Evolutionary conservation across 2,113 vertebrate species (phyloP), one percentile per base, ranked within the genome.

Genomic region (Brienomyrus longianalis): DNA sequence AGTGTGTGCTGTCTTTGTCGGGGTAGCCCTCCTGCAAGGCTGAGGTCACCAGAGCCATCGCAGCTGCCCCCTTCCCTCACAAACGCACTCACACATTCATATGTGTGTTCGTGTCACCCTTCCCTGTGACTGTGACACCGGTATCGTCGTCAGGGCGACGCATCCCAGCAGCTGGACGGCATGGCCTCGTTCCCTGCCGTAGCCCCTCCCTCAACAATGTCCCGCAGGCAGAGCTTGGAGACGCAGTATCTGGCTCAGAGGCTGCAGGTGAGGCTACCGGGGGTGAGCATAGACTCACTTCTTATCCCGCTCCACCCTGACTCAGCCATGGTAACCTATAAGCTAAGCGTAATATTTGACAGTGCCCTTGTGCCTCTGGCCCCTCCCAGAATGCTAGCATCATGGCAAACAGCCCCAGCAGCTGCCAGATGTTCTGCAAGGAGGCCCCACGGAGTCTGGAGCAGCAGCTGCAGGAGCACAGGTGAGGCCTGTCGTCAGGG

Each of bases 381-480:
- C 90, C 83, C 92, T 56, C 93, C 94, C 95, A 97, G 96, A 97
- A 98, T 93, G 95, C 97, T 54, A 93, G 92, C 87, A 95, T 98
- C 87, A 94, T 99, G 91, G 95, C 96, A 0, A 98, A 97, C 95
- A 96, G 96, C 91, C 97, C 97, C 84, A 97, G 97, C 87, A 97
- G 96, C 89, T 99, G 98, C 92, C 98, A 97, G 91, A 95, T 98
- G 19, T 99, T 97, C 92, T 98, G 98, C 95, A 98, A 99, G 94
- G 98, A 99, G 88, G 88, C 95, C 9, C 98, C 97, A 7, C 96
- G 98, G 92, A 99, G 97, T 93, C 96, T 99, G 92, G 98, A 99
- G 84, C 98, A 99, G 94, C 98, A 99, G 94, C 95, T 99, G 50
- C 98, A 99, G 94, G 98, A 99, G 90, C 98, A 99, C 96, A 98